Percentiles rank a stretch among this genome's conserved stretches.
Evolutionary conservation across 2,888 invertebrate species (phyloP).

Genomic region (Shargacucullia verbasci): DNA sequence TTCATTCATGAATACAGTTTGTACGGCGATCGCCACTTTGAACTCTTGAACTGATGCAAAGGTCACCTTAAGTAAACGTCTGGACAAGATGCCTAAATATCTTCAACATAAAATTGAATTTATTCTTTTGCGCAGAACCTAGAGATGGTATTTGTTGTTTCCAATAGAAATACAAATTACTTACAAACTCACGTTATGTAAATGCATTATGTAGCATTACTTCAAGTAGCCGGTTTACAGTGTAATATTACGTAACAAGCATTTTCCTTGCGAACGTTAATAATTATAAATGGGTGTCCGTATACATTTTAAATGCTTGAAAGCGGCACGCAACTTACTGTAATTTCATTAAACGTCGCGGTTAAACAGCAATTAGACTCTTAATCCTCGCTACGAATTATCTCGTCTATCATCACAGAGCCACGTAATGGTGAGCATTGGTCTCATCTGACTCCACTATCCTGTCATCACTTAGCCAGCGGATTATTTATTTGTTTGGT

Average conservation of each 20-base stretch:
- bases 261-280: constrained; percentile 43
- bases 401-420: constrained; percentile 46
- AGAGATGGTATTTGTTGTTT: neutral
- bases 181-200: constrained; percentile 28
- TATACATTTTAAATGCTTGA: constrained; percentile 34
- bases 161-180: constrained; percentile 6
- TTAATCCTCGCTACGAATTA: constrained; percentile 35
- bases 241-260: constrained; percentile 38
- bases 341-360: constrained; percentile 47
- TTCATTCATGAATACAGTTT: constrained; percentile 48
- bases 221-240: constrained; percentile 33
- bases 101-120: neutral
- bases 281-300: constrained; percentile 44
- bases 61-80: constrained; percentile 22
- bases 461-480: constrained; percentile 74
- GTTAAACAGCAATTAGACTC: constrained; percentile 47
- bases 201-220: constrained; percentile 40
- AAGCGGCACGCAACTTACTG: constrained; percentile 27
- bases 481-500: constrained; percentile 81
- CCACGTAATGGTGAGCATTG: constrained; percentile 37
- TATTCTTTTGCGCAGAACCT: neutral
- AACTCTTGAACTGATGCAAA: constrained; percentile 31
- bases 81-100: constrained; percentile 1
- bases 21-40: constrained; percentile 20
- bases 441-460: constrained; percentile 58